Conservation (phyloP, 2,113 vertebrate species). For the Apaloderma vittatum region DNA sequence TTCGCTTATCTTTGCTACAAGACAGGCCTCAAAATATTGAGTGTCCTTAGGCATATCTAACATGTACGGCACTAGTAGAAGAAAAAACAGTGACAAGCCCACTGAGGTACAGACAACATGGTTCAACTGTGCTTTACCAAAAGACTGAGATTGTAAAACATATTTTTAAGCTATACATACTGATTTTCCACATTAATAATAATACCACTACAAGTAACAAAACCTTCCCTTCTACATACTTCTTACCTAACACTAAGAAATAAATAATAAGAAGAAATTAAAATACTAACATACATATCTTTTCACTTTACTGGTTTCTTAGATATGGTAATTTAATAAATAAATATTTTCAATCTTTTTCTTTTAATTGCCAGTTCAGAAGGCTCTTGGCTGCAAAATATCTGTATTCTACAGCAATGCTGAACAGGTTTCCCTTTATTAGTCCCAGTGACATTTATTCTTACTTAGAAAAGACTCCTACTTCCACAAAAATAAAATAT, state of each 20-base stretch:
- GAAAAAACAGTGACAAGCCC: not conserved
- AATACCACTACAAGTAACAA: not conserved
- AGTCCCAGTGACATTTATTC: not conserved
- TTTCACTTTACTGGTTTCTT: not conserved
- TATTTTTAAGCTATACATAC: not conserved
- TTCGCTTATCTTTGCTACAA: not conserved
- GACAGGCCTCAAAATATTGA: not conserved
- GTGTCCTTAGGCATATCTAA: not conserved
- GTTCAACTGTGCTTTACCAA: not conserved
- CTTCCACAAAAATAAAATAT: not conserved
- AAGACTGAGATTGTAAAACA: not conserved
- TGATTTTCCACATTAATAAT: not conserved
- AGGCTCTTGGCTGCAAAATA: not conserved
- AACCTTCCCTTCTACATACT: not conserved
- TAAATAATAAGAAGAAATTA: not conserved
- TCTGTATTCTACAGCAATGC: not conserved
- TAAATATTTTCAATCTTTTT: not conserved
- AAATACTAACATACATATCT: not conserved
- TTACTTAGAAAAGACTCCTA: conserved; percentile 5
- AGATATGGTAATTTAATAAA: not conserved
- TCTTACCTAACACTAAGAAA: not conserved
- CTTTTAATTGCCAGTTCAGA: not conserved
- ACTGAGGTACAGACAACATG: not conserved
- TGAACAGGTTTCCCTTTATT: not conserved
- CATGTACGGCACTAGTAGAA: not conserved